Base-by-base conservation (phyloP, 2,113 vertebrate species). In the Chelonoidis abingdonii region DNA sequence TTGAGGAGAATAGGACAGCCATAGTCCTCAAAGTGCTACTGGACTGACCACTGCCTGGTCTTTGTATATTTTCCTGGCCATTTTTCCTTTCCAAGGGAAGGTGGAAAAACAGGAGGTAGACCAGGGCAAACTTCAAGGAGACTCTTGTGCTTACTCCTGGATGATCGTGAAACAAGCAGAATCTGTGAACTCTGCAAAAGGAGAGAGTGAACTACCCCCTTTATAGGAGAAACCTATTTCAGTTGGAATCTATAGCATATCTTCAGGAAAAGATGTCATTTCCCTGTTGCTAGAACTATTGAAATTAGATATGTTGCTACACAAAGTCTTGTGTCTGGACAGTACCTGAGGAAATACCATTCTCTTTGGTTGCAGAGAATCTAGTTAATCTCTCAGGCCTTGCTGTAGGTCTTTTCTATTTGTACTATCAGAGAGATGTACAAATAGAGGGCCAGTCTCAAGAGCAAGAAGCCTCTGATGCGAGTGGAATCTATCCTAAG, bases 371-470 rank as follows among this genome's bases (percentile, higher is more conserved):
- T 78, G 35, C 21, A 72, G 5, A 44, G 95, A 94, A 86, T 5
- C 65, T 86, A 10, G 25, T 50, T 83, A 84, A 83, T 14, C 14
- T 29, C 75, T 72, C 87, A 88, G 52, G 54, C 27, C 92, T 90
- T 89, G 27, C 10, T 69, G 25, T 41, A 87, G 76, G 41, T 19
- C 10, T 89, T 89, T 94, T 89, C 8, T 86, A 76, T 89, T 89
- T 11, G 1, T 4, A 47, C 5, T 88, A 85, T 91, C 83, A 89
- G 62, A 95, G 62, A 95, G 52, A 53, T 21, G 38, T 41, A 44
- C 89, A 96, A 91, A 89, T 6, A 90, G 65, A 94, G 57, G 57
- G 11, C 44, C 86, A 87, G 29, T 57, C 89, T 38, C 56, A 59
- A 93, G 22, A 96, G 22, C 3, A 75, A 52, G 22, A 92, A 87